phyloP scores from a whole-genome alignment of 2,113 vertebrate species.

The Cyphomyrus plagiostoma region DNA sequence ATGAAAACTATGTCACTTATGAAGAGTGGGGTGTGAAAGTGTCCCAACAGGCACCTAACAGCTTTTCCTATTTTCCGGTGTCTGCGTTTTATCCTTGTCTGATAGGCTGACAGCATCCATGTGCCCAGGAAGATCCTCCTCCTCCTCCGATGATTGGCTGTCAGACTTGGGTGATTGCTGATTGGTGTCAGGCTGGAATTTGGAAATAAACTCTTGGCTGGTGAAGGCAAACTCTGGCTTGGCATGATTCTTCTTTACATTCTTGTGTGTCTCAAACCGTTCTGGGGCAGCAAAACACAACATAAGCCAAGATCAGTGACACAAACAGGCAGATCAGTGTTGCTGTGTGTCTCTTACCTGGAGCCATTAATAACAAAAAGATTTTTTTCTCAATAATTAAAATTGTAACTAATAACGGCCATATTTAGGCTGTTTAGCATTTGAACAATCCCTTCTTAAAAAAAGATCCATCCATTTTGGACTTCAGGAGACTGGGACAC shows the following conservation, averaged over 20 bases:
- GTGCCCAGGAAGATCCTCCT: constrained; percentile 29
- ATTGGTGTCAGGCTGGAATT: constrained; percentile 40
- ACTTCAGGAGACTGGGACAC: no score
- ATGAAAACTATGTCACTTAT: background rate
- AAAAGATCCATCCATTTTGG: no score
- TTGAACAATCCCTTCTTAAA: background rate
- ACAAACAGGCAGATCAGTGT: background rate
- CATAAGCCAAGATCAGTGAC: background rate
- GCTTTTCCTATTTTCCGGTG: constrained; percentile 40
- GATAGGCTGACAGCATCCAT: constrained; percentile 39
- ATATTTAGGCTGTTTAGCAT: background rate
- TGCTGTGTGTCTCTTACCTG: background rate
- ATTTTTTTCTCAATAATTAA: background rate
- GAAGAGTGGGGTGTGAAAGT: background rate
- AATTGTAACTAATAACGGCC: background rate
- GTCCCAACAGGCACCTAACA: constrained; percentile 14
- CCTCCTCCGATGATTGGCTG: constrained; percentile 1
- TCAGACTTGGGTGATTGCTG: background rate
- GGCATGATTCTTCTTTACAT: constrained; percentile 37
- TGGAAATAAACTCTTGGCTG: constrained; percentile 62
- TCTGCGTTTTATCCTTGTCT: constrained; percentile 22
- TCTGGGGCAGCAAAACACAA: constrained; percentile 37
- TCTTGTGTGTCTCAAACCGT: constrained; percentile 38
- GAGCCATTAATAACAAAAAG: background rate
- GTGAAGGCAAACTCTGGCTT: constrained; percentile 54